Percentiles rank a stretch among this genome's conserved stretches.
Evolutionary conservation across 2,797 vertebrate species (phyloP).

Genomic region (Myripristis murdjan): DNA sequence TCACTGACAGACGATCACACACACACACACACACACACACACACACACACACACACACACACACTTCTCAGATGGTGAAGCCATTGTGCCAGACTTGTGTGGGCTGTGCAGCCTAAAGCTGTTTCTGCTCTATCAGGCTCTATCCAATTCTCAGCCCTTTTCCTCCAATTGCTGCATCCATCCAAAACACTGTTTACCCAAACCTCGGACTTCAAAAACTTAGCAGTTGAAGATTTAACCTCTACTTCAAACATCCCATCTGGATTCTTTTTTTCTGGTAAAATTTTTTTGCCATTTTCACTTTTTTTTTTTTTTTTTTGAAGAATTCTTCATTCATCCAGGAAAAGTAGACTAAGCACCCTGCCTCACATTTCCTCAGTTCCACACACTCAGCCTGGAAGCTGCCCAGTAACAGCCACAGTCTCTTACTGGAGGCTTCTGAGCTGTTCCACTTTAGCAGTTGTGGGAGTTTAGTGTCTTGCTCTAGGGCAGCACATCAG

Average conservation of each 20-base stretch:
- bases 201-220: constrained; percentile 5
- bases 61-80: constrained; percentile 14
- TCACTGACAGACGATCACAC: background rate
- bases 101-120: constrained; percentile 56
- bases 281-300: background rate
- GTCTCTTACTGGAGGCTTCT: too few species aligned
- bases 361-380: too few species aligned
- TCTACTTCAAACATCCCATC: background rate
- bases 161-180: constrained; percentile 31
- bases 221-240: background rate
- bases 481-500: too few species aligned
- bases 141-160: constrained; percentile 28
- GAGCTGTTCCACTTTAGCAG: too few species aligned
- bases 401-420: too few species aligned
- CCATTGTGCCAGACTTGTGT: constrained; percentile 42
- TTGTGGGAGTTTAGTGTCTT: too few species aligned
- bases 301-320: too few species aligned
- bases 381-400: too few species aligned
- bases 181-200: constrained; percentile 23
- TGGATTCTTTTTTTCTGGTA: background rate
- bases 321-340: too few species aligned
- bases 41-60: constrained; percentile 36
- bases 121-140: constrained; percentile 37
- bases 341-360: too few species aligned
- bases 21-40: background rate